Conservation (phyloP, 2,113 vertebrate species). For the Calypte anna region DNA sequence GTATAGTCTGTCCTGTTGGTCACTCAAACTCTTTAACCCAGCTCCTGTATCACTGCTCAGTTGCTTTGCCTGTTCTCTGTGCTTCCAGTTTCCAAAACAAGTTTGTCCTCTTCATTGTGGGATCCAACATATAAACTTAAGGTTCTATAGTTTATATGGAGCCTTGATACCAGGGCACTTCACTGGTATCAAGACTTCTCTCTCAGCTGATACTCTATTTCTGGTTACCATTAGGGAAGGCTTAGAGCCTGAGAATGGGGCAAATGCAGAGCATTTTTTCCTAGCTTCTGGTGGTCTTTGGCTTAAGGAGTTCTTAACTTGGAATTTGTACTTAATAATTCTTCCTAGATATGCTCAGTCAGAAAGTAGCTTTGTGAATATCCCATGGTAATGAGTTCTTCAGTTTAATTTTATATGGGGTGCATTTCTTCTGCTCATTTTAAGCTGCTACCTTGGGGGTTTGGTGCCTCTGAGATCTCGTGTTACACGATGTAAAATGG, state of each 20-base stretch:
- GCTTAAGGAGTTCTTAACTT: neutral
- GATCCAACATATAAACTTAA: neutral
- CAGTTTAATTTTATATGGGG: neutral
- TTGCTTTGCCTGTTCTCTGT: neutral
- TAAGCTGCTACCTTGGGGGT: neutral
- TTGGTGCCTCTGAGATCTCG: neutral
- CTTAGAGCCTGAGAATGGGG: neutral
- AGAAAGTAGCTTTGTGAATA: neutral
- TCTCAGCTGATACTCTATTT: neutral
- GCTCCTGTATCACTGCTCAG: neutral
- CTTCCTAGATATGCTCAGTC: neutral
- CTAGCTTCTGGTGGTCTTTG: neutral
- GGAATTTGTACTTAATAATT: conserved; percentile 1
- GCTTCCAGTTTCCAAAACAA: neutral
- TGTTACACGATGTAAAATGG: neutral
- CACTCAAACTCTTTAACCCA: fast-evolving
- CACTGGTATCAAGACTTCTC: neutral
- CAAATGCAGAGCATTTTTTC: neutral
- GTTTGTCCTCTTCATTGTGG: neutral
- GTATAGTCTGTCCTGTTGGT: neutral
- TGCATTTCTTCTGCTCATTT: neutral
- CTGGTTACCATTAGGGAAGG: neutral
- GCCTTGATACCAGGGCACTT: neutral
- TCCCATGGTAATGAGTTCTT: neutral
- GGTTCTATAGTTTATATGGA: neutral